Evolutionary conservation across 2,113 vertebrate genomes (phyloP), one percentile per base, ranked within the genome.

Genomic region (Pluvialis apricaria): DNA sequence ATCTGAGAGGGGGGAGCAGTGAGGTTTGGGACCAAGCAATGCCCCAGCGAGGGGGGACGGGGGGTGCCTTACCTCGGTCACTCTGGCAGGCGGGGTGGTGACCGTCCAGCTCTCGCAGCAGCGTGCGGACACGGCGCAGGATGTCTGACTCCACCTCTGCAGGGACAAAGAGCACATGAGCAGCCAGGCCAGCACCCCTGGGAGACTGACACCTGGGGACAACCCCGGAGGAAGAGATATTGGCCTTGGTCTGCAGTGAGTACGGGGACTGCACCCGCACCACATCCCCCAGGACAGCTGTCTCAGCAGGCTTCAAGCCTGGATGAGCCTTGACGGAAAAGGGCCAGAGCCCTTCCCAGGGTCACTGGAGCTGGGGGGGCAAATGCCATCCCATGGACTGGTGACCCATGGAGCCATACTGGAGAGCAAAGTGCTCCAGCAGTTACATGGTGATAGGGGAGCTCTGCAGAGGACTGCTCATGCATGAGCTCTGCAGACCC

Each of bases 111-210:
- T 99, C 98, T 36, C 99, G 97, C 38, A 99, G 98, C 80, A 99
- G 97, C 2, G 99, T 98, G 75, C 99, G 98, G 68, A 99, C 97
- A 1, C 98, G 98, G 89, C 99, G 98, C 95, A 99, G 98, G 62
- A 99, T 98, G 86, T 99, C 99, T 1, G 98, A 97, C 92, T 99
- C 99, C 24, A 98, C 92, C 71, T 98, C 98, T 93, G 90, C 2
- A 4, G 71, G 76, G 40, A 83, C 10, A 21, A 52, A 64, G 34
- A 47, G 12, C 8, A 4, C 3, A 1, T 61, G 32, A 66, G 40
- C 18, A 28, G 51, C n/a, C n/a, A 19, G 40, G n/a, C 6, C 47
- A 38, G 40, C 47, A 32, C 9, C 49, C 36, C 42, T 17, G 44
- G 18, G 20, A 32, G 18, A 18, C 10, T 11, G 5, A 47, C 60